These are phyloP conservation scores for Bolinopsis microptera DNA, from an alignment of 37 sponge, comb jelly and placozoan species.

Conservation along the genomic window DNA sequence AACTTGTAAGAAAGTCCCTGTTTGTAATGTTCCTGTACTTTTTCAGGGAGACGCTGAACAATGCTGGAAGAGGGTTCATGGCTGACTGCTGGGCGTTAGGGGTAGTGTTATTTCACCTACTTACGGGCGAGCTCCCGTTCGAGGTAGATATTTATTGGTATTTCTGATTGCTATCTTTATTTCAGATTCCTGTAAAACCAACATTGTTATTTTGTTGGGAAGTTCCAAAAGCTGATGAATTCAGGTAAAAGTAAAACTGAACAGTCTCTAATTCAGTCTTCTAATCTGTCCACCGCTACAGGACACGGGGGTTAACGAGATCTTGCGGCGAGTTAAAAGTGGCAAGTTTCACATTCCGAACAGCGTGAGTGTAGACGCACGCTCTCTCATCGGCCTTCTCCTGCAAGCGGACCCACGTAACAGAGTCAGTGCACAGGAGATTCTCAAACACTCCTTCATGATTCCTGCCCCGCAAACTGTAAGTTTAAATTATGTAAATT, in stretches of 20 bases:
- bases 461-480: slow-evolving; percentile 35
- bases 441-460: slow-evolving; percentile 62
- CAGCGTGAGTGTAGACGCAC: slow-evolving; percentile 32
- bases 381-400: slow-evolving; percentile 53
- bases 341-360: slow-evolving; percentile 52
- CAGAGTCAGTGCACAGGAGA: slow-evolving; percentile 43
- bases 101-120: background rate
- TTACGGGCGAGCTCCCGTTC: slow-evolving; percentile 33
- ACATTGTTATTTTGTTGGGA: no score
- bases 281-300: background rate
- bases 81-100: slow-evolving; percentile 30
- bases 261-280: background rate
- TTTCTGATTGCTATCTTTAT: no score
- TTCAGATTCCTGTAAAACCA: no score
- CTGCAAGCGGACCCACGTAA: slow-evolving; percentile 40
- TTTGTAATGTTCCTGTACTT: no score
- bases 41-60: slow-evolving; percentile 18
- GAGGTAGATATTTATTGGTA: slow-evolving; percentile 19
- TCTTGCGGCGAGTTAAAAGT: slow-evolving; percentile 24
- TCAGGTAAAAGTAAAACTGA: no score
- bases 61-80: background rate
- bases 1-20: no score
- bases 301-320: slow-evolving; percentile 62
- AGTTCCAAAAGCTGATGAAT: no score
- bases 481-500: background rate